Base-by-base conservation (phyloP, 1,140 invertebrate species). In the Bombus impatiens region DNA sequence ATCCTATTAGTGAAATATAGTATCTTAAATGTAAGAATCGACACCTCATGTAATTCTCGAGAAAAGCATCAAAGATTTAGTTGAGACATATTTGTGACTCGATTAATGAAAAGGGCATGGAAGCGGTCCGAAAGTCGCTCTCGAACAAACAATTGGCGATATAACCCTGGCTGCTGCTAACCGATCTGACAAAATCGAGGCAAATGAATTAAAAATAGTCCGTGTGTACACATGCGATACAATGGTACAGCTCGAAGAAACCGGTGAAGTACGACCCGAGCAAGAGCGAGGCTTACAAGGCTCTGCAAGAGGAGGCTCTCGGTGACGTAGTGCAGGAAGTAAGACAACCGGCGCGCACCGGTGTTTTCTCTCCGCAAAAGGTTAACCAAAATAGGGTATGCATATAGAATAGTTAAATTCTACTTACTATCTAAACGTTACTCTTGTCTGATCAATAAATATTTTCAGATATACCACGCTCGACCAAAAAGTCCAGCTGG, bases 201-300 rank as follows among this genome's bases (percentile, higher is more conserved):
- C 74, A 81, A 84, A 67, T 59, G 4, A 77, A 90, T 86, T 91
- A 88, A 86, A 91, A 88, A 67, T 91, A 78, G 57, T 82, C 82
- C 72, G 70, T 91, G 78, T 91, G 71, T 91, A 82, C 44, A 87
- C 88, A 89, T 90, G 78, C 87, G 88, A 87, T 91, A 89, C 86
- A 88, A 70, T 78, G 89, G 78, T 91, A 95, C 92, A 94, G 94
- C 85, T 71, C 85, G 67, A 97, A 96, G 96, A 96, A 96, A 95
- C 97, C 97, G 89, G 94, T 97, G 90, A 96, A 96, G 91, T 98
- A 97, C 95, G 97, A 98, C 96, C 98, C 97, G 87, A 97, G 97
- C 94, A 97, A 97, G 95, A 98, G 97, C 93, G 97, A 98, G 94
- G 98, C 97, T 42, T 98, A 96, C 96, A 97, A 97, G 95, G 97